Evolutionary conservation across 2,797 vertebrate genomes (phyloP).

Genomic region (Astyanax mexicanus): DNA sequence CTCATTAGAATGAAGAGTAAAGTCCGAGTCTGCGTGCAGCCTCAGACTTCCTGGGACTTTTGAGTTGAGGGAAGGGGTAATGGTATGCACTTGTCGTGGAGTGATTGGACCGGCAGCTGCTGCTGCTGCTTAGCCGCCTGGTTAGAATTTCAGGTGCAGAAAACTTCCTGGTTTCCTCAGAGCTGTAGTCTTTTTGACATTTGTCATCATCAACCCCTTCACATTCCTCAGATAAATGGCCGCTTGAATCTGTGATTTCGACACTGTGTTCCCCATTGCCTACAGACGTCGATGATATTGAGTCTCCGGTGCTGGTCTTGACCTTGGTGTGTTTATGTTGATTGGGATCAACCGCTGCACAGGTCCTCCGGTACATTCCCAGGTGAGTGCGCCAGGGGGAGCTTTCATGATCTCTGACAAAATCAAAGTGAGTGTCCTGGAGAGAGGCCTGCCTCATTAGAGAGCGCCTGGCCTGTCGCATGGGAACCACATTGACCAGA

Average conservation of each 20-base stretch:
- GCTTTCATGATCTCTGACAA: constrained; percentile 28
- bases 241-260: constrained; percentile 32
- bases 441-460: constrained; percentile 57
- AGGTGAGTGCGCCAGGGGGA: constrained; percentile 80
- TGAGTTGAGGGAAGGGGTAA: constrained; percentile 87
- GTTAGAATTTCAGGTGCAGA: constrained; percentile 48
- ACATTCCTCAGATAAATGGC: constrained; percentile 27
- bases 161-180: constrained; percentile 40
- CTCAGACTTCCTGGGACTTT: constrained; percentile 83
- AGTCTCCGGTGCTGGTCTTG: constrained; percentile 8
- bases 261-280: constrained; percentile 15
- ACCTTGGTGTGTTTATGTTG: background rate
- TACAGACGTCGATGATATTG: constrained; percentile 19
- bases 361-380: constrained; percentile 71
- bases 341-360: constrained; percentile 5
- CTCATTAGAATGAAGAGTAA: constrained; percentile 78
- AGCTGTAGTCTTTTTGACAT: constrained; percentile 3
- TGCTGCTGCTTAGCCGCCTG: constrained; percentile 61
- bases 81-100: constrained; percentile 63
- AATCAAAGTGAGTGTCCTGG: constrained; percentile 63
- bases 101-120: constrained; percentile 22
- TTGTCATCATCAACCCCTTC: background rate
- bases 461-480: constrained; percentile 65
- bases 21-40: constrained; percentile 85
- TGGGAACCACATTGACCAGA: constrained; percentile 72